A percentile compares a stretch with the other conserved stretches of the same genome.
Conservation (phyloP, 2,113 vertebrate species). For the Enhydra lutris region DNA sequence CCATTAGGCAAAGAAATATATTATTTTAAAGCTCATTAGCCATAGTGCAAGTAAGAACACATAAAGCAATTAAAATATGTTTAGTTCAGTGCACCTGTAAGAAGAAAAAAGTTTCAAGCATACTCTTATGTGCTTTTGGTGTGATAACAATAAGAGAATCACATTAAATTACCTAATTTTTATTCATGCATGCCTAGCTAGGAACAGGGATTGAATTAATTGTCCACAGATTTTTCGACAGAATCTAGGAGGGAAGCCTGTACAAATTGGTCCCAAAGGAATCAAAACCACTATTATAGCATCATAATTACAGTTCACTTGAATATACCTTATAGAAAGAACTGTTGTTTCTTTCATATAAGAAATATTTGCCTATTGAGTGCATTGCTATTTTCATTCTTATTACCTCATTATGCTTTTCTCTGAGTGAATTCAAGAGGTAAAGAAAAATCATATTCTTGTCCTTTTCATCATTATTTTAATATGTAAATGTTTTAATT, state of each 20-base stretch:
- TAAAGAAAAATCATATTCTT: background rate
- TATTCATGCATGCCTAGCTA: slow-evolving; percentile 15
- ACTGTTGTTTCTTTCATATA: background rate
- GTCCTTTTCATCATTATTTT: slow-evolving; percentile 6
- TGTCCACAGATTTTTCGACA: slow-evolving; percentile 18
- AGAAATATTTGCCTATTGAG: background rate
- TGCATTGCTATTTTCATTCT: background rate
- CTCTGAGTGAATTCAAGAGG: background rate
- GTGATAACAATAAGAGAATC: background rate
- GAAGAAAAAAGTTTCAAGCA: background rate
- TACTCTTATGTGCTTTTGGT: background rate
- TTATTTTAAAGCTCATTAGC: slow-evolving; percentile 31
- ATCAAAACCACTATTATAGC: slow-evolving; percentile 7
- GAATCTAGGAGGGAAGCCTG: background rate
- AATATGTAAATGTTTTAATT: background rate
- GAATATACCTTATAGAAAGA: background rate
- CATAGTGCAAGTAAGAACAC: background rate
- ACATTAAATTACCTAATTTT: slow-evolving; percentile 18
- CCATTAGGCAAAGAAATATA: background rate
- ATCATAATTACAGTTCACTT: background rate
- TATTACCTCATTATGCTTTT: background rate
- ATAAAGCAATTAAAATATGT: slow-evolving; percentile 34
- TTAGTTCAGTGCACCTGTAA: background rate
- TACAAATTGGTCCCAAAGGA: slow-evolving; percentile 11
- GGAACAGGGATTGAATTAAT: slow-evolving; percentile 19